Conservation (phyloP, 2,888 invertebrate species). For the Coremacera marginata region DNA sequence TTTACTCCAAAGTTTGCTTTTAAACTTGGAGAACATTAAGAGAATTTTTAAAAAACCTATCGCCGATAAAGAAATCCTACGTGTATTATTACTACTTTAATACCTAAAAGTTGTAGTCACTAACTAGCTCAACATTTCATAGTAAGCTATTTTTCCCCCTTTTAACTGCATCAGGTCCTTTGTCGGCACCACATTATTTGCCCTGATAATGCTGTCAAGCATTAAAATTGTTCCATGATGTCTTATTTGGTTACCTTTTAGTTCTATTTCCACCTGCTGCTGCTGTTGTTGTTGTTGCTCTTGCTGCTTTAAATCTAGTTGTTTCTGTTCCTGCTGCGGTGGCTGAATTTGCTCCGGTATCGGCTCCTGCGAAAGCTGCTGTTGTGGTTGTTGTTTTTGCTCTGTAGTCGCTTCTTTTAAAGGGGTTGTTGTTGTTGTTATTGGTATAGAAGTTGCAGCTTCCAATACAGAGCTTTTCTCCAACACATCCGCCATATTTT, state of each 20-base stretch:
- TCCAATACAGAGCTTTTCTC: conserved; percentile 67
- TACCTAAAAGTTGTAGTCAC: too few species aligned
- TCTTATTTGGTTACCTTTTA: conserved; percentile 42
- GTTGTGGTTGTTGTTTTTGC: conserved; percentile 46
- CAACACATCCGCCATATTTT: conserved; percentile 65
- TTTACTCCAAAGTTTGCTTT: too few species aligned
- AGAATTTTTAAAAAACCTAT: too few species aligned
- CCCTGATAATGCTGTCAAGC: too few species aligned
- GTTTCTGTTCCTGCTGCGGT: conserved; percentile 46
- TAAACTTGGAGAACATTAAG: too few species aligned
- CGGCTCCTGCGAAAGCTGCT: conserved; percentile 57
- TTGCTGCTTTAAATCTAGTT: conserved; percentile 48
- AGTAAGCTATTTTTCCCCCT: too few species aligned
- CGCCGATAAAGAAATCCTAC: too few species aligned
- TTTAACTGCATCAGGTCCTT: too few species aligned
- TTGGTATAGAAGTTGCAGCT: conserved; percentile 55
- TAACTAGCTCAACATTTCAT: too few species aligned
- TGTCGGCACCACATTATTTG: too few species aligned
- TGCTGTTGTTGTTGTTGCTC: conserved; percentile 54
- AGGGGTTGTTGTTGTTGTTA: conserved; percentile 48
- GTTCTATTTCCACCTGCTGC: conserved; percentile 53
- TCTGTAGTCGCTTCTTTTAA: conserved; percentile 39
- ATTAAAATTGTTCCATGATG: too few species aligned
- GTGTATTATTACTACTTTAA: too few species aligned
- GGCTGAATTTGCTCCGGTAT: conserved; percentile 40